phyloP scores from a whole-genome alignment of 1,140 invertebrate genomes.

The Drosophila teissieri region DNA sequence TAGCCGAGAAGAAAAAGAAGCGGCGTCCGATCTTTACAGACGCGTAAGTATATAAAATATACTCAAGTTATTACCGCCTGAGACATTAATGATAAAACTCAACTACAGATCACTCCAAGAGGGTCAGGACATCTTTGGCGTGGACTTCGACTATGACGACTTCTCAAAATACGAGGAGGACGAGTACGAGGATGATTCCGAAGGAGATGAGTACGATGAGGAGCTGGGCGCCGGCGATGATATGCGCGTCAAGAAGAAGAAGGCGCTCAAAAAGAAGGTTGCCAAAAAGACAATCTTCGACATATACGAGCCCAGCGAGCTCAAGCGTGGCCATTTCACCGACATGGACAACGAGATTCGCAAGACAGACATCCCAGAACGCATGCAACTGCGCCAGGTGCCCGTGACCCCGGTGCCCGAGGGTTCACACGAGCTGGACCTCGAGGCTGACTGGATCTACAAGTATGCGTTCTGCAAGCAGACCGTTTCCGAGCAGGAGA shows the following conservation, averaged over 20 bases:
- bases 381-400: conserved; percentile 95
- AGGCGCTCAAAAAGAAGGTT: conserved; percentile 91
- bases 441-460: conserved; percentile 99
- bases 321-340: conserved; percentile 98
- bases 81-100: too few species aligned
- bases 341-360: conserved; percentile 97
- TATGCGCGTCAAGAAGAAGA: conserved; percentile 87
- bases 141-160: conserved; percentile 99
- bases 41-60: conserved; percentile 87
- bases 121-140: conserved; percentile 99
- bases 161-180: conserved; percentile 96
- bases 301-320: conserved; percentile 98
- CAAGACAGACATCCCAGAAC: conserved; percentile 94
- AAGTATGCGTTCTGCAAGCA: conserved; percentile 95
- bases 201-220: conserved; percentile 91
- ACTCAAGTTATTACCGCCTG: too few species aligned
- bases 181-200: conserved; percentile 93
- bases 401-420: conserved; percentile 93
- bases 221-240: conserved; percentile 87
- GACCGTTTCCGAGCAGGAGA: conserved; percentile 91
- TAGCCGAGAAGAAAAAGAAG: conserved; percentile 94
- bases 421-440: conserved; percentile 94
- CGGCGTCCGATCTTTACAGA: conserved; percentile 95
- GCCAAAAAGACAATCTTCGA: conserved; percentile 96
- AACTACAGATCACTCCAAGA: conserved; percentile 93